phyloP scores from a whole-genome alignment of 2,888 invertebrate species.

The Tinea semifulvella region DNA sequence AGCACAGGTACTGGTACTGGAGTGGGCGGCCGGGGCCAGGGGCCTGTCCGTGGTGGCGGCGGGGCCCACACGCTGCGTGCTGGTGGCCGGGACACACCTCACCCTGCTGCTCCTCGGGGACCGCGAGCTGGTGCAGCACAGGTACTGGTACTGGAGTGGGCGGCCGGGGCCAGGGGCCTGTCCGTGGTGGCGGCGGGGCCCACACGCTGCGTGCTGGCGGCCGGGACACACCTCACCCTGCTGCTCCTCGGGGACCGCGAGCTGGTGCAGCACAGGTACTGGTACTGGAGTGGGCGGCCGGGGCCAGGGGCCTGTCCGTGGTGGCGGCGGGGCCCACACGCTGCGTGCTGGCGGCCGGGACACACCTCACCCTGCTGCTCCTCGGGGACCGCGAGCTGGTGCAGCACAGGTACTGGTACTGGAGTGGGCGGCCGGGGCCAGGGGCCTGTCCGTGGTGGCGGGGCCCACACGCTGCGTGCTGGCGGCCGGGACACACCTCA shows the following conservation, averaged over 20 bases:
- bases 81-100: slow-evolving; percentile 87
- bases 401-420: slow-evolving; percentile 25
- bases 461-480: slow-evolving; percentile 82
- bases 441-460: slow-evolving; percentile 88
- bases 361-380: slow-evolving; percentile 84
- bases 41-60: slow-evolving; percentile 91
- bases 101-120: slow-evolving; percentile 77
- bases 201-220: slow-evolving; percentile 82
- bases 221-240: slow-evolving; percentile 87
- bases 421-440: slow-evolving; percentile 49
- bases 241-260: slow-evolving; percentile 65
- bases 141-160: slow-evolving; percentile 52
- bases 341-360: slow-evolving; percentile 87
- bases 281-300: slow-evolving; percentile 53
- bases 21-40: slow-evolving; percentile 51
- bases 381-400: slow-evolving; percentile 38
- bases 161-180: slow-evolving; percentile 68
- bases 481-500: slow-evolving; percentile 87
- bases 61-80: slow-evolving; percentile 79
- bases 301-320: slow-evolving; percentile 79
- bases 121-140: slow-evolving; percentile 21
- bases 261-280: slow-evolving; percentile 21
- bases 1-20: slow-evolving; percentile 23
- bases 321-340: slow-evolving; percentile 83
- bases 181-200: slow-evolving; percentile 89